Base-by-base conservation (phyloP, 2,888 invertebrate genomes). In the Ectemnius continuus region DNA sequence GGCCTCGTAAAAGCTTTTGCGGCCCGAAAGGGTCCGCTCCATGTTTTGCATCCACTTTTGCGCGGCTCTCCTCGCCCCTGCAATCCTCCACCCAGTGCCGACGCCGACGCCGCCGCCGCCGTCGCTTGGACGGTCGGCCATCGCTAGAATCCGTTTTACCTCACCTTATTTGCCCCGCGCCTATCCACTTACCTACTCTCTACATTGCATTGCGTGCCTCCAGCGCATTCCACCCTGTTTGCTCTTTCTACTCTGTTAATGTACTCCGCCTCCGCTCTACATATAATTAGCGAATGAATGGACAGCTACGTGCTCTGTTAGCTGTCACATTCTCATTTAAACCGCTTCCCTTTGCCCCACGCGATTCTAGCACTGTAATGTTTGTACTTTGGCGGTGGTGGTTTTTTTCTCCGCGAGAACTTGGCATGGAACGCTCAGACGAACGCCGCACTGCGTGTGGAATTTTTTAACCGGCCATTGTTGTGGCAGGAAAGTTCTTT, bases 141-240 rank as follows among this genome's bases (percentile, higher is more conserved):
- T 73, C 73, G 36, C 62, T 74, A 73, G 67, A 47, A 56, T 67
- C 63, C 62, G 63, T 63, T 62, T 67, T 47, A 46, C 23, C 63
- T 14, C 56, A 63, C 59, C 56, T 62, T 70, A 66, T 62, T 73
- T 63, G 56, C 72, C 16, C 58, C 48, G 13, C 65, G 16, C 52
- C 26, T 28, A 28, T 18, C 13, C 52, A 59, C 48, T 46, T 23
- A 52, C 52, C 52, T 66, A 66, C 56, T 36, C 56, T 36, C 59
- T 13, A 36, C 36, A 36, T 23, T 23, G 23, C 36, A 36, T 11
- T 36, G 36, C 36, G 36, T 36, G 36, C 59, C 47, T n/a, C 58
- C 20, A 14, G 65, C 47, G 18, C 18, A 47, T 20, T 66, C 48
- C 8, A 47, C 3, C 23, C n/a, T n/a, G 36, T 56, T 36, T 36